These are phyloP conservation scores for Verasper variegatus DNA, from an alignment of 2,113 vertebrate species.

Conservation along the genomic window DNA sequence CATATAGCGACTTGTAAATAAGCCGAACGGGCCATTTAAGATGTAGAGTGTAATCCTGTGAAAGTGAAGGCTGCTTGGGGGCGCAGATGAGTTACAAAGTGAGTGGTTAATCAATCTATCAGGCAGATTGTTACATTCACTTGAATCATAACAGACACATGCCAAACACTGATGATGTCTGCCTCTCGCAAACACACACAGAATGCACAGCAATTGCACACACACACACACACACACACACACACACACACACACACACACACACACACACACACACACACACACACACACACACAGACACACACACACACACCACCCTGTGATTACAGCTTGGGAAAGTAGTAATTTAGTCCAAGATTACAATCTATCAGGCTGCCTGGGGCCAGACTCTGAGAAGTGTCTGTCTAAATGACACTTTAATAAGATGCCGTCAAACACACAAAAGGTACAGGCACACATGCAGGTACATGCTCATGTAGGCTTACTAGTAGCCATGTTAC, in stretches of 20 bases:
- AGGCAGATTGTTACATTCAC: constrained; percentile 64
- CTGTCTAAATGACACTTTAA: constrained; percentile 84
- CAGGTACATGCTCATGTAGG: constrained; percentile 56
- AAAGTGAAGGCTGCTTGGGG: constrained; percentile 28
- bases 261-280: constrained; percentile 26
- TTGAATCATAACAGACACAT: constrained; percentile 74
- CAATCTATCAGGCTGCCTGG: constrained; percentile 80
- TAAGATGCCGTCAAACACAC: constrained; percentile 80
- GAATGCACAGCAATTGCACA: not conserved
- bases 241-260: constrained; percentile 31
- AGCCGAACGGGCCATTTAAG: not conserved
- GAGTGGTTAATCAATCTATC: constrained; percentile 70
- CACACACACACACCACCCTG: constrained; percentile 43
- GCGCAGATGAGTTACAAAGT: constrained; percentile 56
- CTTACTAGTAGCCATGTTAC: constrained; percentile 30
- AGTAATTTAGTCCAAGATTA: constrained; percentile 83
- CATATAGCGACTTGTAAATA: constrained; percentile 19
- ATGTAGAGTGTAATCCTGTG: constrained; percentile 30
- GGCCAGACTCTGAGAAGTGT: constrained; percentile 81
- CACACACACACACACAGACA: constrained; percentile 36
- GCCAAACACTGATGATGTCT: constrained; percentile 72
- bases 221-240: constrained; percentile 28
- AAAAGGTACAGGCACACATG: constrained; percentile 62
- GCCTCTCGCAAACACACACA: constrained; percentile 41
- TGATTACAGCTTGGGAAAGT: constrained; percentile 80